Evolutionary conservation across 1,140 invertebrate genomes (phyloP).

Genomic region (Ceratina australensis): DNA sequence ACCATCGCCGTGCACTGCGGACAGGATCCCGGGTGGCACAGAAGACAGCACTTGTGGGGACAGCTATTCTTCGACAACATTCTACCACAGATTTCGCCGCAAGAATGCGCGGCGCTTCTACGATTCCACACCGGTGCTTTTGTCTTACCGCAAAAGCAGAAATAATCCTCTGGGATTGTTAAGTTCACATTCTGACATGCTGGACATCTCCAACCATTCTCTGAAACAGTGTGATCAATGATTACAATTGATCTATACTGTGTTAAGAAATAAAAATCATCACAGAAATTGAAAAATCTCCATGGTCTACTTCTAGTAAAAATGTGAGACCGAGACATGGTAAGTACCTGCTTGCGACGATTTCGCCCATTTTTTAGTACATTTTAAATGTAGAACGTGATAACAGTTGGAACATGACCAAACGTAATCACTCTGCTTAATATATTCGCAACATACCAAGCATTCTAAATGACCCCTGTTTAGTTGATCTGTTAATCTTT

Average conservation of each 20-base stretch:
- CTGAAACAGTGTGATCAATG: slow-evolving; percentile 69
- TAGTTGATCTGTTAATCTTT: slow-evolving; percentile 89
- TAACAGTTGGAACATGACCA: slow-evolving; percentile 96
- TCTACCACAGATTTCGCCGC: slow-evolving; percentile 91
- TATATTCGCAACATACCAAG: slow-evolving; percentile 93
- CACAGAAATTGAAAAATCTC: too few species aligned
- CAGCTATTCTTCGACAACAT: slow-evolving; percentile 82
- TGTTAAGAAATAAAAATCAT: too few species aligned
- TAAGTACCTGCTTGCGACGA: slow-evolving; percentile 85
- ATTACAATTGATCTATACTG: too few species aligned
- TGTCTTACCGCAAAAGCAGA: slow-evolving; percentile 91
- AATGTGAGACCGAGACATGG: background rate
- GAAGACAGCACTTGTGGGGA: slow-evolving; percentile 89
- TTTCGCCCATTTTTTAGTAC: slow-evolving; percentile 94
- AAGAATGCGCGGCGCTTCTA: slow-evolving; percentile 91
- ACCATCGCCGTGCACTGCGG: slow-evolving; percentile 83
- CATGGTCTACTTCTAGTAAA: background rate
- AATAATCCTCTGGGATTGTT: slow-evolving; percentile 86
- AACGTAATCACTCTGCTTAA: slow-evolving; percentile 88
- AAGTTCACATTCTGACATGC: slow-evolving; percentile 90
- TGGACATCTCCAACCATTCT: slow-evolving; percentile 94
- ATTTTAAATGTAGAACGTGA: slow-evolving; percentile 94
- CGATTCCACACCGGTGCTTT: slow-evolving; percentile 87
- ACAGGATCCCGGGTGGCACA: slow-evolving; percentile 95
- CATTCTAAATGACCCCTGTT: slow-evolving; percentile 91